Base-by-base conservation (phyloP, 1,140 invertebrate species). In the Zaprionus ghesquierei region DNA sequence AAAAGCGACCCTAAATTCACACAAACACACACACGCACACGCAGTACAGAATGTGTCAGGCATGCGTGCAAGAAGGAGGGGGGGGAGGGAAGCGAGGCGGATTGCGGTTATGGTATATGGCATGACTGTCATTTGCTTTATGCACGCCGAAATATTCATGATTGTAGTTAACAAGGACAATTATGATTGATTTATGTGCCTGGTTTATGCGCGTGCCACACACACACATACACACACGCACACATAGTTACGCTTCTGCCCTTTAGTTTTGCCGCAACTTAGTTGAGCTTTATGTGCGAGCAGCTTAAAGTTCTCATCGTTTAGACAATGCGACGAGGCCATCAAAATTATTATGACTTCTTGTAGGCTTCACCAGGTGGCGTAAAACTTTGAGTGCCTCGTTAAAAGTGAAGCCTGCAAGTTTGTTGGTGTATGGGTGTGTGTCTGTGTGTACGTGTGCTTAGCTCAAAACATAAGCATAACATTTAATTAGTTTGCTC, bases 81-180 rank as follows among this genome's bases (percentile, higher is more conserved):
- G 20, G 25, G 22, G 31, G n/a, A 13, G 18, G 33, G n/a, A 2
- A 6, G 23, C 3, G 6, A 9, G 23, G 23, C 12, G 13, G 38
- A 58, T 18, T 73, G 63, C 31, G 73, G 75, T 63, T 81, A 72
- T 84, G 35, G 53, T 84, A 27, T 68, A 44, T 65, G 76, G 75
- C 75, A 87, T 79, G 84, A 86, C 79, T 86, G 84, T 89, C 82
- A 87, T 86, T 87, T 86, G 82, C 84, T 87, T 87, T 86, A 86
- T 86, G 81, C 79, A 76, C 50, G 77, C 69, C 62, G 68, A 82
- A 87, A 89, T 86, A 87, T 86, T 86, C 82, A 87, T 86, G 82
- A 86, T 87, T 86, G 84, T 81, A 86, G 82, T 86, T 86, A 86
- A 87, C 82, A 87, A 87, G 82, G 82, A 86, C 82, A 87, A 87